These are phyloP conservation scores for Enteromius argenteus DNA, from an alignment of 2,797 vertebrate genomes.

Conservation along the genomic window DNA sequence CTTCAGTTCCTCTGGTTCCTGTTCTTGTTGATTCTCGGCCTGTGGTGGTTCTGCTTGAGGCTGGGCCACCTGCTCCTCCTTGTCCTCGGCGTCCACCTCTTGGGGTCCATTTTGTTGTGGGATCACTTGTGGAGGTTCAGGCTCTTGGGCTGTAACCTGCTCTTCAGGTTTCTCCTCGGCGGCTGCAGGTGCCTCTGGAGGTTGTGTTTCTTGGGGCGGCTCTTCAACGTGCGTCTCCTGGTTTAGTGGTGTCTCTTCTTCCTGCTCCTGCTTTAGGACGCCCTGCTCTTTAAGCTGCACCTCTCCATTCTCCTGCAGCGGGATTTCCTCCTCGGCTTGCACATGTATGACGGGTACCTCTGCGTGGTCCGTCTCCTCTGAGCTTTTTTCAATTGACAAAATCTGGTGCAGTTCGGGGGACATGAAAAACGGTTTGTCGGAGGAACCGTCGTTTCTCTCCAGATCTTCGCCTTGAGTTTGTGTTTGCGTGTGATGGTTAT, in stretches of 20 bases:
- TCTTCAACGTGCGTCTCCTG: constrained; percentile 56
- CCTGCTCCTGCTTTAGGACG: constrained; percentile 63
- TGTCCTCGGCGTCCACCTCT: constrained; percentile 40
- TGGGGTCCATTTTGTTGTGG: constrained; percentile 62
- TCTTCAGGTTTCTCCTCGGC: constrained; percentile 31
- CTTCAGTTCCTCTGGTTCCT: constrained; percentile 64
- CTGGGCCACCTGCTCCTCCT: constrained; percentile 8
- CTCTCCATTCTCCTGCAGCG: constrained; percentile 73
- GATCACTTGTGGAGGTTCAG: neutral
- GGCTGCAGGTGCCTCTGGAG: constrained; percentile 11
- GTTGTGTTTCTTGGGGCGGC: constrained; percentile 22
- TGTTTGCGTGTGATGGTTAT: neutral
- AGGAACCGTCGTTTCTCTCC: constrained; percentile 94
- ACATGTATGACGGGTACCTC: constrained; percentile 10
- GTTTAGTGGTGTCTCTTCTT: constrained; percentile 72
- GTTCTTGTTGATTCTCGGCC: constrained; percentile 55
- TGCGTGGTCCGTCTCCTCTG: constrained; percentile 59
- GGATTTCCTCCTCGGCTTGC: constrained; percentile 74
- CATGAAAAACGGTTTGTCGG: constrained; percentile 94
- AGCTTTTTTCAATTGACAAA: constrained; percentile 77
- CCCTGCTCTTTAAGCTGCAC: constrained; percentile 73
- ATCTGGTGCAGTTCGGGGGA: constrained; percentile 89
- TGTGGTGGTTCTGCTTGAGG: constrained; percentile 54
- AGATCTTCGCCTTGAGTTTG: constrained; percentile 90
- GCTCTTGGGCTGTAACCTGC: neutral